Evolutionary conservation across 2,888 invertebrate species (phyloP).

Genomic region (Caenorhabditis afra): DNA sequence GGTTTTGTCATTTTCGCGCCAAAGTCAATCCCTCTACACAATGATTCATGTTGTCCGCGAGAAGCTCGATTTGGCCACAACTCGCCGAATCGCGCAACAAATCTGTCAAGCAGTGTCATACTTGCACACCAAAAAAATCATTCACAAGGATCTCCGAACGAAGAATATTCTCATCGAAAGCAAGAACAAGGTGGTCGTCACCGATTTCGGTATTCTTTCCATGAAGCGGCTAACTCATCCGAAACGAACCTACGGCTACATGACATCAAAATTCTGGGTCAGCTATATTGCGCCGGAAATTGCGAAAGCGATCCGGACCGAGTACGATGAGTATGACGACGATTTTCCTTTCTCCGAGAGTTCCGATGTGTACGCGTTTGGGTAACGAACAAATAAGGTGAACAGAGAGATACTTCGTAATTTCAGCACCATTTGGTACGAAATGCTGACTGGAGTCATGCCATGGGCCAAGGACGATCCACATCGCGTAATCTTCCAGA

Average conservation of each 20-base stretch:
- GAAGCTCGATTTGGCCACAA: conserved; percentile 89
- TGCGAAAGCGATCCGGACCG: conserved; percentile 77
- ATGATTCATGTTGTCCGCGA: conserved; percentile 55
- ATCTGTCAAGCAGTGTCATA: conserved; percentile 95
- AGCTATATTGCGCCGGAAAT: conserved; percentile 98
- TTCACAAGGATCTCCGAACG: conserved; percentile 97
- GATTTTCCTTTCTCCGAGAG: conserved; percentile 93
- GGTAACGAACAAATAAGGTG: conserved; percentile 84
- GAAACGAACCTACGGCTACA: conserved; percentile 82
- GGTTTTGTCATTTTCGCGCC: conserved; percentile 95
- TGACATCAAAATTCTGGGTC: conserved; percentile 97
- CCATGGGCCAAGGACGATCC: conserved; percentile 86
- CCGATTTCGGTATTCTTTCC: conserved; percentile 97
- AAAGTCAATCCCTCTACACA: conserved; percentile 61
- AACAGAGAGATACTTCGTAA: not conserved
- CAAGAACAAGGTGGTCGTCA: conserved; percentile 91
- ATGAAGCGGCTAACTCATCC: conserved; percentile 89
- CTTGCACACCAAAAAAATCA: conserved; percentile 95
- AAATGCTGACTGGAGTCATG: conserved; percentile 59
- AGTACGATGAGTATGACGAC: conserved; percentile 78
- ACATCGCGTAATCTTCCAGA: conserved; percentile 97
- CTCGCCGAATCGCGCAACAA: conserved; percentile 94
- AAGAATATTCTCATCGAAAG: conserved; percentile 97
- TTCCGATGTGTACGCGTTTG: conserved; percentile 98
- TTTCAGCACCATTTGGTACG: conserved; percentile 60